These are phyloP conservation scores for Erythrocebus patas DNA, from an alignment of 2,113 vertebrate species.

Conservation along the genomic window DNA sequence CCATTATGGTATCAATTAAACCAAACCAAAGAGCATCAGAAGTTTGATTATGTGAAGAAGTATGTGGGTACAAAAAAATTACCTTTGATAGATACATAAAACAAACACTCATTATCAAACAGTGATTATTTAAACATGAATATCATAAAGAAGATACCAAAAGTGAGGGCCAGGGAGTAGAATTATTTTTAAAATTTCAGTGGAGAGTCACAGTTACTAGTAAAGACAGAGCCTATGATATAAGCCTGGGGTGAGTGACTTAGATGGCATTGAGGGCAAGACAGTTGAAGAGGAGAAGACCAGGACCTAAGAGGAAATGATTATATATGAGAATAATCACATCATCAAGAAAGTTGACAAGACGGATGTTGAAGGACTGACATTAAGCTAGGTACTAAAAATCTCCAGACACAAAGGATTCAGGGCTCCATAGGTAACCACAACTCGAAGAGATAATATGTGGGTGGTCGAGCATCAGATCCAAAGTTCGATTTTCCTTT, in stretches of 20 bases:
- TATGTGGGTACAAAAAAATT: neutral
- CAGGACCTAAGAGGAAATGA: neutral
- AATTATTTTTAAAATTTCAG: neutral
- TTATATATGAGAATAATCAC: neutral
- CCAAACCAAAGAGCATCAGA: neutral
- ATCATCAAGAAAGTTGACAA: neutral
- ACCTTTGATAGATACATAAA: neutral
- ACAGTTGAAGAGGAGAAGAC: neutral
- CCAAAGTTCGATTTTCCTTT: neutral
- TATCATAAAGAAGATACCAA: neutral
- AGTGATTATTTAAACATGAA: neutral
- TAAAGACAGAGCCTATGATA: neutral
- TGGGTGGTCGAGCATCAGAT: rapidly evolving
- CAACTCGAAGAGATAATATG: neutral
- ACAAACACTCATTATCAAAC: neutral
- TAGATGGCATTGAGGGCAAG: neutral
- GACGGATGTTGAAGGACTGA: neutral
- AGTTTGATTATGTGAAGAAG: neutral
- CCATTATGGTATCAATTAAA: neutral
- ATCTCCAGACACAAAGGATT: neutral
- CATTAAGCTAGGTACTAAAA: neutral
- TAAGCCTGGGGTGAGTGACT: neutral
- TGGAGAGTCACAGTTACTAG: neutral
- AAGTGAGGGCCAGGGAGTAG: neutral
- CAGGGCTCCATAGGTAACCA: neutral